Evolutionary conservation across 2,888 invertebrate genomes (phyloP), one percentile per base, ranked within the genome.

Genomic region (Drosophila nr. fundita): DNA sequence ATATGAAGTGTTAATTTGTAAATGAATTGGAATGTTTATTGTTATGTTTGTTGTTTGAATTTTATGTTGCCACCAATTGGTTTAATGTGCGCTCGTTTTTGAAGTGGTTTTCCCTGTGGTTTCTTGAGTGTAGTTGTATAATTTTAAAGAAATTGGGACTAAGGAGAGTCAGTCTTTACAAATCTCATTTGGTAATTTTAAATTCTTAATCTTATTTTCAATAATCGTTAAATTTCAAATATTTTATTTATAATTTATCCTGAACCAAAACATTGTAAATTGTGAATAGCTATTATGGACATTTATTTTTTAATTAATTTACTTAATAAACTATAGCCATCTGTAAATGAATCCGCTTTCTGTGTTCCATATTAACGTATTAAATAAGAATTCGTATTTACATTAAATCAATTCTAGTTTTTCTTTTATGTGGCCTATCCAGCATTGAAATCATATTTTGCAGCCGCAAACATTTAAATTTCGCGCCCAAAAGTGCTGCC

Each of bases 1-100:
- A 79, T 86, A 88, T 87, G 88, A 81, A 87, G 89, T 87, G 89
- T 81, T 87, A 87, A 87, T 87, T 84, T 87, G 84, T 88, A 75
- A 78, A 78, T 54, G 68, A 75, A 45, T 76, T 78, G 49, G 75
- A 78, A 78, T 78, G 71, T 78, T 83, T 82, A 88, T 87, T 70
- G 80, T 80, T 73, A 78, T 84, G 84, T 72, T 66, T 67, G 68
- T 79, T 72, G 72, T 74, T 55, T 21, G 30, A 62, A 49, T 73
- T 82, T 78, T 76, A 71, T 83, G 83, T 62, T 62, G 49, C 72
- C 65, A 36, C 73, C 81, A 81, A 81, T 86, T 75, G 73, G 73
- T 68, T n/a, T 29, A 29, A 55, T 29, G 40, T 40, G 40, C 29
- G 27, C 29, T 40, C 8, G 15, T 21, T 30, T 30, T 15, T 57